Evolutionary conservation across 1,140 invertebrate species (phyloP).

Genomic region (Sycophila sp.): DNA sequence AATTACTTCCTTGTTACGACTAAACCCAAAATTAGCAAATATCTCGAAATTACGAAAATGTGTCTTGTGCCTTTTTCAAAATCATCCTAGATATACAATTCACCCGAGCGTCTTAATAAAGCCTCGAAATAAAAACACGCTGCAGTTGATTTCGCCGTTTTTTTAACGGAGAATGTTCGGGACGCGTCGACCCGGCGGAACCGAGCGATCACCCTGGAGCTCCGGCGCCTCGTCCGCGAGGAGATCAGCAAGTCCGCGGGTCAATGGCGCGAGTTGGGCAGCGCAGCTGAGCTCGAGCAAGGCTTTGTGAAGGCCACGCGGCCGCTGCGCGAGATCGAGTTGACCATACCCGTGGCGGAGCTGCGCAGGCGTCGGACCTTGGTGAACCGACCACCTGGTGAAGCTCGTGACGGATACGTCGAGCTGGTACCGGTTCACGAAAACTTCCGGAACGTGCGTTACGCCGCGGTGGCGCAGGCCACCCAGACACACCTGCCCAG

Average conservation of each 20-base stretch:
- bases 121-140: neutral
- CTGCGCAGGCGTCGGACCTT: conserved; percentile 30
- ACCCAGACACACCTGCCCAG: conserved; percentile 67
- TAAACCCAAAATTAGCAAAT: too few relatives aligned
- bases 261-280: conserved; percentile 71
- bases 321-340: conserved; percentile 72
- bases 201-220: conserved; percentile 64
- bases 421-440: conserved; percentile 68
- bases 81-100: too few relatives aligned
- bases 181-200: conserved; percentile 64
- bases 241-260: conserved; percentile 68
- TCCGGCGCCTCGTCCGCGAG: conserved; percentile 68
- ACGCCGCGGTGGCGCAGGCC: neutral
- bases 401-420: conserved; percentile 72
- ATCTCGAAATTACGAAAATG: too few relatives aligned
- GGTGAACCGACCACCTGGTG: conserved; percentile 62
- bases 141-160: conserved; percentile 48
- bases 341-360: conserved; percentile 49
- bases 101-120: too few relatives aligned
- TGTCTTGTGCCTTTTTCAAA: neutral
- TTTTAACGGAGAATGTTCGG: conserved; percentile 67
- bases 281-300: conserved; percentile 71
- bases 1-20: too few relatives aligned
- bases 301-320: conserved; percentile 62
- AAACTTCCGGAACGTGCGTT: conserved; percentile 59